Percentiles rank a stretch among this genome's conserved stretches.
Conservation (phyloP, 2,113 vertebrate species). For the Plestiodon gilberti region DNA sequence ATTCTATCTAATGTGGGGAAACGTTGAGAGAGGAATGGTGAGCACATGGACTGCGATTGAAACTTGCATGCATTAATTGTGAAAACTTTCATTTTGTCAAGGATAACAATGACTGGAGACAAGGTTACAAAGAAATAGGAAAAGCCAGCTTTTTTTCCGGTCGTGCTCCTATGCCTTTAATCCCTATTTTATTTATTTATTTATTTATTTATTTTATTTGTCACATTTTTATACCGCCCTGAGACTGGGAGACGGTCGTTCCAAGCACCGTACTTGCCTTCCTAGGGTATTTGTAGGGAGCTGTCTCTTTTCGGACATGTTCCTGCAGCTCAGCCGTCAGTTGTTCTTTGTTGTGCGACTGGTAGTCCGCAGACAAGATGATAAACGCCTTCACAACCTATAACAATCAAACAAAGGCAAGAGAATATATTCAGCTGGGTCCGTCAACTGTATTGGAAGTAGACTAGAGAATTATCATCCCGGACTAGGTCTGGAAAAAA, state of each 20-base stretch:
- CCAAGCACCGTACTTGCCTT: slow-evolving; percentile 53
- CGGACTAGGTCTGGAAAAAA: too few relatives aligned
- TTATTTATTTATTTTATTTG: too few relatives aligned
- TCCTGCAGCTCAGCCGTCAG: slow-evolving; percentile 65
- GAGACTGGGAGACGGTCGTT: too few relatives aligned
- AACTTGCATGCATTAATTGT: neutral
- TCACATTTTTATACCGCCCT: too few relatives aligned
- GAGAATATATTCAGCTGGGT: neutral
- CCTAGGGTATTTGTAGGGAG: slow-evolving; percentile 70
- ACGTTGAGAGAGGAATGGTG: neutral
- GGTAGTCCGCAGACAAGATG: slow-evolving; percentile 63
- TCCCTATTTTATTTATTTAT: too few relatives aligned
- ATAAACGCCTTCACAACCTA: slow-evolving; percentile 76
- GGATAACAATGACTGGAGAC: accelerated
- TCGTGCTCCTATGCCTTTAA: neutral
- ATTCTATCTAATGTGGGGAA: slow-evolving; percentile 47
- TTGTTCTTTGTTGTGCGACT: slow-evolving; percentile 47
- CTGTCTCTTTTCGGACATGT: slow-evolving; percentile 66
- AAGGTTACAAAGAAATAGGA: neutral
- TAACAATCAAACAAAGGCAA: neutral
- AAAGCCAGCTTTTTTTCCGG: neutral
- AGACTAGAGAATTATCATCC: too few relatives aligned
- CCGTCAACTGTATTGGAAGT: too few relatives aligned
- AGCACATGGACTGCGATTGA: neutral
- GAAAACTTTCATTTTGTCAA: neutral